Evolutionary conservation across 1,140 invertebrate genomes (phyloP).

Genomic region (Drosophila pseudoananassae): DNA sequence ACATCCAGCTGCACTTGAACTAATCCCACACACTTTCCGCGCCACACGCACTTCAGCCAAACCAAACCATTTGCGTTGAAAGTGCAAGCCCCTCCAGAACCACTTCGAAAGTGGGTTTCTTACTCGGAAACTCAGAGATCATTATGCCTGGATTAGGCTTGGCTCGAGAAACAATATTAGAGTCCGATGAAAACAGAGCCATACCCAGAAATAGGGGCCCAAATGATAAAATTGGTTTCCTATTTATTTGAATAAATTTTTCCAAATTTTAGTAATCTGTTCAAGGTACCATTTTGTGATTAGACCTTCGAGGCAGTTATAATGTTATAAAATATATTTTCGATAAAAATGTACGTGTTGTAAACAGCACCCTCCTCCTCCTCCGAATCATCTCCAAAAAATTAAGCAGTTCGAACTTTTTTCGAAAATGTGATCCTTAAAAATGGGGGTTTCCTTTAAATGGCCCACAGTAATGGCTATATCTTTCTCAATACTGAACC

Average conservation of each 20-base stretch:
- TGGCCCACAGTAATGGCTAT: too few relatives aligned
- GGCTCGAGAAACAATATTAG: not conserved
- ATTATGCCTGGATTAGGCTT: not conserved
- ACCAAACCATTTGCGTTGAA: not conserved
- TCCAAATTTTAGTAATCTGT: too few relatives aligned
- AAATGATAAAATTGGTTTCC: not conserved
- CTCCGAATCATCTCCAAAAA: too few relatives aligned
- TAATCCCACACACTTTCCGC: constrained; percentile 33
- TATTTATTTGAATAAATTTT: not conserved
- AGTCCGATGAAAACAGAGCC: not conserved
- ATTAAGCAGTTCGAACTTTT: too few relatives aligned
- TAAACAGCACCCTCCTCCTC: too few relatives aligned
- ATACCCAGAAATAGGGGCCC: not conserved
- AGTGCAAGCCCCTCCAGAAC: constrained; percentile 22
- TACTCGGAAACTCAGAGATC: not conserved
- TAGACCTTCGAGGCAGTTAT: too few relatives aligned
- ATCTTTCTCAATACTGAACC: too few relatives aligned
- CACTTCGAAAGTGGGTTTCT: constrained; percentile 1
- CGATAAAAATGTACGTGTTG: too few relatives aligned
- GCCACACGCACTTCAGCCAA: constrained; percentile 8
- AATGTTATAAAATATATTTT: too few relatives aligned
- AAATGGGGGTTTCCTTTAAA: too few relatives aligned
- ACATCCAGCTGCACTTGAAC: constrained; percentile 22
- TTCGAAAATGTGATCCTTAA: too few relatives aligned
- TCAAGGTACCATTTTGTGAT: too few relatives aligned